These are phyloP conservation scores for Sciurus vulgaris DNA, from an alignment of 2,797 vertebrate species.

Conservation along the genomic window DNA sequence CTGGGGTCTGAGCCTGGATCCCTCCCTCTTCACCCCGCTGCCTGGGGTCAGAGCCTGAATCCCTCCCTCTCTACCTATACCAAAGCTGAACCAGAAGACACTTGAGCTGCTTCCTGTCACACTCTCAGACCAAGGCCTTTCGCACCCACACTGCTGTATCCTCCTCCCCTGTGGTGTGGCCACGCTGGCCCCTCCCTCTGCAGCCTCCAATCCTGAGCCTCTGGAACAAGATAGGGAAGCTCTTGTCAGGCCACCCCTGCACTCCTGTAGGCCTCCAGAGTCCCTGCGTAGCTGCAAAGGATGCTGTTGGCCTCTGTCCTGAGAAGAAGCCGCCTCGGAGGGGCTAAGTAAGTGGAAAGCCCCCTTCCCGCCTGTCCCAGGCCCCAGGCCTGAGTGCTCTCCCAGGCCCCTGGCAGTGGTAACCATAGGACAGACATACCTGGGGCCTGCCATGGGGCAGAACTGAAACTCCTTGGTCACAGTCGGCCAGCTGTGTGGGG, in stretches of 20 bases:
- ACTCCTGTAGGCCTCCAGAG: neutral
- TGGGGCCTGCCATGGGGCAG: neutral
- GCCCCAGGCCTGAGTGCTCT: neutral
- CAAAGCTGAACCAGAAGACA: neutral
- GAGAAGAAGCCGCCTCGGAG: conserved; percentile 65
- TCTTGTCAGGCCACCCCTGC: neutral
- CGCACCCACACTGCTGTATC: neutral
- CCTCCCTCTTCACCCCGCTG: neutral
- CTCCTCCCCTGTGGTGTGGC: conserved; percentile 48
- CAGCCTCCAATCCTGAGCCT: conserved; percentile 72
- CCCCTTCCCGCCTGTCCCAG: neutral
- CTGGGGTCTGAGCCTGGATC: neutral
- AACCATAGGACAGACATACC: neutral
- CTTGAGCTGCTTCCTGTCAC: conserved; percentile 74
- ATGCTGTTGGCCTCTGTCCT: conserved; percentile 75
- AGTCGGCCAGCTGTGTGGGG: neutral
- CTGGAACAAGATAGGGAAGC: conserved; percentile 70
- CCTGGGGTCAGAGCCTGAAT: neutral
- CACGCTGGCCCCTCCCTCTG: conserved; percentile 70
- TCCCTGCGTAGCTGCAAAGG: neutral
- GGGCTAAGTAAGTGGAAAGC: conserved; percentile 86
- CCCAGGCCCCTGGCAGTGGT: neutral
- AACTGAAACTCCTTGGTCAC: conserved; percentile 71
- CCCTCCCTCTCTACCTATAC: neutral
- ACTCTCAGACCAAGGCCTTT: conserved; percentile 31